Percentiles rank a stretch among this genome's conserved stretches.
Conservation (phyloP, 1,140 invertebrate species). For the Panulirus ornatus region DNA sequence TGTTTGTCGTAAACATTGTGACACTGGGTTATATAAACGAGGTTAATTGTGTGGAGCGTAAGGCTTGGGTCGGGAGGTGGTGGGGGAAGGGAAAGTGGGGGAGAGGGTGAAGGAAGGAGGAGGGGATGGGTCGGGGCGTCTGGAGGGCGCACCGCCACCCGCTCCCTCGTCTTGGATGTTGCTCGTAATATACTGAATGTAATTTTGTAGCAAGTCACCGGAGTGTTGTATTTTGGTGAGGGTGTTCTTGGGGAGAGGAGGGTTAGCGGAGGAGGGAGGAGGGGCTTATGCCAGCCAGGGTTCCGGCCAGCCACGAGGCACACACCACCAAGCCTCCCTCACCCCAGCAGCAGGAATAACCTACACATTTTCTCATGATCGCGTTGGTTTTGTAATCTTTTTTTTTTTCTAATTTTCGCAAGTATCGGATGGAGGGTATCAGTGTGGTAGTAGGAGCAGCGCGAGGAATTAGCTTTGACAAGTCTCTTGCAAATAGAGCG, state of each 20-base stretch:
- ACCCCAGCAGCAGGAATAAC: too few relatives aligned
- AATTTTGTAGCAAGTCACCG: constrained; percentile 13
- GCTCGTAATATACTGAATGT: constrained; percentile 23
- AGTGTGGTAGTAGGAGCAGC: too few relatives aligned
- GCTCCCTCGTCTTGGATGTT: not conserved
- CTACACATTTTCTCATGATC: too few relatives aligned
- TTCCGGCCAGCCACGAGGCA: not conserved
- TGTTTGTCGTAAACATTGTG: not conserved
- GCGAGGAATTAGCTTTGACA: too few relatives aligned
- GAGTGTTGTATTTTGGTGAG: constrained; percentile 10
- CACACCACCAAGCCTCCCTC: too few relatives aligned
- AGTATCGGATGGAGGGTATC: too few relatives aligned
- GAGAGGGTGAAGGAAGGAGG: not conserved
- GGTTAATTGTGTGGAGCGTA: not conserved
- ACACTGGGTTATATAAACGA: not conserved
- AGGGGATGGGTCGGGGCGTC: not conserved
- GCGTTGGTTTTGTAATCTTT: too few relatives aligned
- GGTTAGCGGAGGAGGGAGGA: too few relatives aligned
- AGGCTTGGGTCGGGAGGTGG: not conserved
- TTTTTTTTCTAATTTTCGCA: too few relatives aligned
- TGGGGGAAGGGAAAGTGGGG: too few relatives aligned
- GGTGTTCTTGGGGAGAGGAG: too few relatives aligned
- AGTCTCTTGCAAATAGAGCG: too few relatives aligned
- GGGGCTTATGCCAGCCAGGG: constrained; percentile 3
- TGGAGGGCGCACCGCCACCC: not conserved